Evolutionary conservation across 2,888 invertebrate genomes (phyloP), one percentile per base, ranked within the genome.

Genomic region (Leptopilina myrica): DNA sequence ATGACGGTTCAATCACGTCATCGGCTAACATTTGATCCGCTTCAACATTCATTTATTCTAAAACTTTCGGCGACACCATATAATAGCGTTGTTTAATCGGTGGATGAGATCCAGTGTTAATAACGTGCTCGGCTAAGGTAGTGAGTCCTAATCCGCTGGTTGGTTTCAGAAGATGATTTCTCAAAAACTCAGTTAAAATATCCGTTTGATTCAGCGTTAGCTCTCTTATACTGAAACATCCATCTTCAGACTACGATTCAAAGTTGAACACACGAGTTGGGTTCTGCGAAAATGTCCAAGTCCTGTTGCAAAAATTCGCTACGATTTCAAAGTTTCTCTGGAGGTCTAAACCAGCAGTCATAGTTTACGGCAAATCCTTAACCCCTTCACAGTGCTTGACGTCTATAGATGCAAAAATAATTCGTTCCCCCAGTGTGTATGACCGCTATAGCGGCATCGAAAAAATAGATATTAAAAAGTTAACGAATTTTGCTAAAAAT

Each of bases 61-160:
- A n/a, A n/a, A 59, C 62, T 5, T 77, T 79, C 20, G 85, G 84
- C 0, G 80, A 80, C 1, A 80, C 76, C 3, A 26, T 78, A 46
- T 83, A 83, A 49, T 80, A 79, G 0, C 81, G 62, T 33, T 85
- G 83, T 65, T 81, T 81, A 20, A 82, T 81, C 2, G 83, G 80
- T 4, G 43, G 7, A 59, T 14, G n/a, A 7, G n/a, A 7, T 14
- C n/a, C 59, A 5, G 15, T 15, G n/a, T 59, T 59, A 1, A 59
- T 59, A 6, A n/a, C 1, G 15, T 59, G 59, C 15, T 59, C 14
- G 7, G 5, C n/a, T n/a, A 59, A 7, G 0, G 11, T 59, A 2
- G 59, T 59, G 5, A 15, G 4, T 7, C 59, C 59, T 7, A 15
- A 15, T 15, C n/a, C n/a, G 0, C n/a, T n/a, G 1, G 14, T n/a